A percentile compares a stretch with the other conserved stretches of the same genome.
phyloP scores from a whole-genome alignment of 2,888 invertebrate species.

The Neoaliturus tenellus region DNA sequence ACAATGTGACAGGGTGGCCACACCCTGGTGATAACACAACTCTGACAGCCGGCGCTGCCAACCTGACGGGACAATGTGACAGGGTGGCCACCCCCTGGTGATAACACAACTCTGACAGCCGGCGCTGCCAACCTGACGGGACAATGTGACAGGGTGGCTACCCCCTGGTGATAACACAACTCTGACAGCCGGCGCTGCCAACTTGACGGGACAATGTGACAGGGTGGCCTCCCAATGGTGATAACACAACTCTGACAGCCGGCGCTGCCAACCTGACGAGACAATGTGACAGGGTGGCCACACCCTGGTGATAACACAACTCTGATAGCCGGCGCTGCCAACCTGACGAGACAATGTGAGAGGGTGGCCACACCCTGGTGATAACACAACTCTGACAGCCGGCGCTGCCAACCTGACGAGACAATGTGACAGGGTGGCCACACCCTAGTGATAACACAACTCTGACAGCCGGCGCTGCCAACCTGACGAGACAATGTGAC shows the following conservation, averaged over 20 bases:
- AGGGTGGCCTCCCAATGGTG: neutral
- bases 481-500: neutral
- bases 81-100: too few species aligned
- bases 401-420: neutral
- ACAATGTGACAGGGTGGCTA: neutral
- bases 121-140: too few species aligned
- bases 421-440: neutral
- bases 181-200: neutral
- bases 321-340: neutral
- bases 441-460: conserved; percentile 10
- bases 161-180: neutral
- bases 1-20: too few species aligned
- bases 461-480: neutral
- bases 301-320: neutral
- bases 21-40: too few species aligned
- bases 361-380: neutral
- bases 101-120: too few species aligned
- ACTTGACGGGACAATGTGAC: neutral
- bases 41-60: too few species aligned
- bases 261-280: too few species aligned
- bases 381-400: neutral
- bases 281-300: too few species aligned
- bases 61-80: too few species aligned
- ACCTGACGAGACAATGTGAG: neutral
- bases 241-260: too few species aligned